Evolutionary conservation across 2,888 invertebrate genomes (phyloP), one percentile per base, ranked within the genome.

Genomic region (Cheilosia impressa): DNA sequence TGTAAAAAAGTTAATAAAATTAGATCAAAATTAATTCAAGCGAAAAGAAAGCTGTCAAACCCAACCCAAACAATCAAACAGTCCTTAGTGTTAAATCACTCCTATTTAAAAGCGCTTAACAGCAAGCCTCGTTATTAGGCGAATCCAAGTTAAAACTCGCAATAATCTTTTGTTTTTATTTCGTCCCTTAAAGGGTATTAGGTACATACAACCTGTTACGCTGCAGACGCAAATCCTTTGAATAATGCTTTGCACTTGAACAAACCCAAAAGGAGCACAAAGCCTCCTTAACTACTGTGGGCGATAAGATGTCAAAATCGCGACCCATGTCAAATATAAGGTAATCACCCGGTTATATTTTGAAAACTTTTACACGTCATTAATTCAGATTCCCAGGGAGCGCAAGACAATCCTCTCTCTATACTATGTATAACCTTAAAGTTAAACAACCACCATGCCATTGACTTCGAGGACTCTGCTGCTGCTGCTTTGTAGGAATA

Each of bases 281-380:
- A 69, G 69, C 75, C 75, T 71, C n/a, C 84, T 58, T 60, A 65
- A 76, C 47, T 69, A 62, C 31, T 38, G 43, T 5, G 60, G 22
- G 24, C 53, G 63, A 72, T 76, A 76, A 80, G 71, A 85, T 80
- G 80, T 76, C 85, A 85, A 77, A 85, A 81, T 85, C 85, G 72
- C 72, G 81, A 85, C 81, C 85, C 85, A 77, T 85, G 76, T 85
- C 81, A 85, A 85, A 85, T 85, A 81, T 81, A 85, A 68, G 76
- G 77, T 81, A 85, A 81, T 85, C 81, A 81, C 85, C 52, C 76
- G 85, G 76, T 81, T 81, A 68, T 81, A 85, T 58, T 63, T 68
- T 50, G 62, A 77, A 80, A 85, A 85, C 75, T 85, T 85, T 85
- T 85, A 72, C 85, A 81, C 85, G 72, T 77, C 85, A 85, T 85